Conservation (phyloP, 2,113 vertebrate genomes). For the Crocuta crocuta region DNA sequence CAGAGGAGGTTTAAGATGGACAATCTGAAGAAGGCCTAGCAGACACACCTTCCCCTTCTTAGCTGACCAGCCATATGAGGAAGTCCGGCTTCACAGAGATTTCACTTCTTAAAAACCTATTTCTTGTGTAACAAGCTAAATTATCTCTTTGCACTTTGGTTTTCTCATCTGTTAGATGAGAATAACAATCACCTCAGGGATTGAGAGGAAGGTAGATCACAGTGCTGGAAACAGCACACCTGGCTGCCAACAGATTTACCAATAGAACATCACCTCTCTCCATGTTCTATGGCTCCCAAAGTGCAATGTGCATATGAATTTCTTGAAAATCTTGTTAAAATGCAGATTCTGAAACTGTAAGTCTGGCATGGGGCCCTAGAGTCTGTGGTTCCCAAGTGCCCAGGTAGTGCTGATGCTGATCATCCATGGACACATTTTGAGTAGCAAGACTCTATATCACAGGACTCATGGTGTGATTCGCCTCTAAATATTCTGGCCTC, state of each 20-base stretch:
- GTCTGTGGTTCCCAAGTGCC: background rate
- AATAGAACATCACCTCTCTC: background rate
- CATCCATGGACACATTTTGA: background rate
- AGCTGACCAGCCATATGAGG: background rate
- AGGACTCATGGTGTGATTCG: background rate
- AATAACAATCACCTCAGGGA: background rate
- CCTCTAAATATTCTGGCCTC: background rate
- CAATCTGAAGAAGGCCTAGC: background rate
- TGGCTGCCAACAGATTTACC: background rate
- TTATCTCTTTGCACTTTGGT: background rate
- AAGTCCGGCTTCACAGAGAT: background rate
- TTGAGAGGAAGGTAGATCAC: background rate
- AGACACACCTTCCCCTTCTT: background rate
- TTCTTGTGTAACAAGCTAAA: background rate
- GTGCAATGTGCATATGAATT: background rate
- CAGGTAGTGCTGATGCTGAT: no score
- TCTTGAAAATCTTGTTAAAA: background rate
- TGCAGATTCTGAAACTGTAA: background rate
- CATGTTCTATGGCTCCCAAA: background rate
- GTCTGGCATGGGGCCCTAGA: background rate
- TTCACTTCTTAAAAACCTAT: background rate
- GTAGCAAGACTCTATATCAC: background rate
- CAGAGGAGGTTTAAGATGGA: background rate
- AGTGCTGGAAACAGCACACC: background rate
- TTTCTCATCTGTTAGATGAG: background rate